phyloP scores from a whole-genome alignment of 2,888 invertebrate species.

The Hermodice carunculata region DNA sequence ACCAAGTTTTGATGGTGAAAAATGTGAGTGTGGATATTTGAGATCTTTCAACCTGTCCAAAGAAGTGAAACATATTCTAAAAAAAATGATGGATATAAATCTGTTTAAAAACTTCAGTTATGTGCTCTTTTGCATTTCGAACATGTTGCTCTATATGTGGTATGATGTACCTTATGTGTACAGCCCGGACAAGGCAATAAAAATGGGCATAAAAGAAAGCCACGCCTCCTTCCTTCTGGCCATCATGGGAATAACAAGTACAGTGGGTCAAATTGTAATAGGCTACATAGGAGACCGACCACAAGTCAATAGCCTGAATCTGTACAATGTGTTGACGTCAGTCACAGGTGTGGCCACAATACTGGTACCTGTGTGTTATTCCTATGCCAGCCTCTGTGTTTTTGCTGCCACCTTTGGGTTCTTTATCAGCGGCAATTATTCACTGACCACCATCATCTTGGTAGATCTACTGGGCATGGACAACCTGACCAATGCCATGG shows the following conservation, averaged over 20 bases:
- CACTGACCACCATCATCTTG: constrained; percentile 89
- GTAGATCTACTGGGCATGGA: constrained; percentile 91
- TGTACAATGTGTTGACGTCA: constrained; percentile 83
- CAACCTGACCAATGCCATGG: constrained; percentile 92
- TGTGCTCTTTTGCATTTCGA: constrained; percentile 78
- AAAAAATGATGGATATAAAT: constrained; percentile 57
- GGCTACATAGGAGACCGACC: constrained; percentile 92
- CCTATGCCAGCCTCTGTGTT: constrained; percentile 49
- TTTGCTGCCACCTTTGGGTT: constrained; percentile 78
- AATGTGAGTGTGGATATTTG: neutral
- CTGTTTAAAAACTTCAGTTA: constrained; percentile 59
- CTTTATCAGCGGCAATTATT: constrained; percentile 92
- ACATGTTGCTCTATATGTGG: constrained; percentile 91
- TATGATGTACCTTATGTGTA: constrained; percentile 94
- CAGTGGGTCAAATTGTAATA: constrained; percentile 80
- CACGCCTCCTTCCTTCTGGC: constrained; percentile 81
- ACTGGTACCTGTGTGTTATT: constrained; percentile 53
- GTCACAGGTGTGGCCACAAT: constrained; percentile 68
- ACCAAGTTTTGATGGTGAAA: neutral
- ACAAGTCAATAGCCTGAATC: constrained; percentile 82
- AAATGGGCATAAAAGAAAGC: constrained; percentile 71
- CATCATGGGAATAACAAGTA: constrained; percentile 83
- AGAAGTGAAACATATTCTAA: constrained; percentile 50
- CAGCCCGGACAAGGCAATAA: constrained; percentile 82
- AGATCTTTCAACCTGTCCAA: constrained; percentile 40